Conservation (phyloP, 2,888 invertebrate species). For the Callyntrura sp. region DNA sequence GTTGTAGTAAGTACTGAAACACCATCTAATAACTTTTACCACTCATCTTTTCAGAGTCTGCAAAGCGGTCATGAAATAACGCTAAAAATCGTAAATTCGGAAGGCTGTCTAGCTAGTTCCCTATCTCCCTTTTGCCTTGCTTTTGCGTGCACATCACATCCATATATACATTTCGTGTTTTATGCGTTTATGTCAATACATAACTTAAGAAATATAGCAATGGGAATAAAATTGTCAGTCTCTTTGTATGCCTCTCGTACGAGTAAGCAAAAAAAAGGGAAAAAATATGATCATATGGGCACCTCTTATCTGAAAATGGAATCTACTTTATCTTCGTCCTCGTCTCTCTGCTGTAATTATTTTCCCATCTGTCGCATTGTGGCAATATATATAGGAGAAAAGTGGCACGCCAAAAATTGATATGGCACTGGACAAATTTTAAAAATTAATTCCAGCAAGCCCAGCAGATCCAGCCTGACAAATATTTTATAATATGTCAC, state of each 20-base stretch:
- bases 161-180: not conserved
- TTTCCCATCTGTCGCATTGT: not conserved
- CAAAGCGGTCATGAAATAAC: not conserved
- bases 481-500: too few relatives aligned
- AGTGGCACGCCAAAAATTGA: not conserved
- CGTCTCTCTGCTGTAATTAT: not conserved
- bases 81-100: slow-evolving; percentile 3
- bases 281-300: not conserved
- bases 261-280: not conserved
- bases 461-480: too few relatives aligned
- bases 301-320: slow-evolving; percentile 14
- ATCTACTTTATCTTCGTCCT: not conserved
- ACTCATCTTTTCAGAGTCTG: not conserved
- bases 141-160: too few relatives aligned
- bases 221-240: not conserved
- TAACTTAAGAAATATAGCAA: not conserved
- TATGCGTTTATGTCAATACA: slow-evolving; percentile 14
- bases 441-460: not conserved
- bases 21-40: not conserved
- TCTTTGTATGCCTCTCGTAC: not conserved
- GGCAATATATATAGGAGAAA: not conserved
- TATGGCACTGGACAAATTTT: not conserved
- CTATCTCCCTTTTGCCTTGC: not conserved
- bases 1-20: not conserved
- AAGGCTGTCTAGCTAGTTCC: not conserved